Evolutionary conservation across 2,797 vertebrate species (phyloP), one percentile per base, ranked within the genome.

Genomic region (Hypotaenidia okinawae): DNA sequence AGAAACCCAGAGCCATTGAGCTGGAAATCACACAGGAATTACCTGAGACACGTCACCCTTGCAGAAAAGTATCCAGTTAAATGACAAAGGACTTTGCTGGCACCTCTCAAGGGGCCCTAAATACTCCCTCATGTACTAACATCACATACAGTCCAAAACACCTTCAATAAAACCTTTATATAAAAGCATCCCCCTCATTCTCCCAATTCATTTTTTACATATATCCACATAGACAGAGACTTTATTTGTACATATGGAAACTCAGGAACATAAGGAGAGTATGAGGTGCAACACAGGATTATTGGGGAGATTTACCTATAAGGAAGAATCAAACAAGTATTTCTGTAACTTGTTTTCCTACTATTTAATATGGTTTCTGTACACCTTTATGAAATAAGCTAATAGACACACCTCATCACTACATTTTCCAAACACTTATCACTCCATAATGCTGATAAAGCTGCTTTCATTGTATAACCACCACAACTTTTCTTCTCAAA

Each of bases 201-300:
- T 75, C 54, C 35, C 9, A 35, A 41, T 49, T 63, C 5, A 6
- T 32, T 75, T 79, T n/a, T 57, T n/a, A 6, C 8, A 39, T 19
- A 12, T 10, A 66, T 22, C 30, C 3, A 5, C 3, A 13, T 5
- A 6, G 33, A 87, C 6, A 33, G 64, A 68, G 16, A 68, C 5
- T 59, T 39, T 1, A 9, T 2, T 5, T 1, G 5, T 1, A 2
- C 30, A 23, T 30, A 15, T 4, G 13, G 49, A 90, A 74, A 54
- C 18, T 23, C 72, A 54, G 23, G 17, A 84, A 84, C 76, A 67
- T 33, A 87, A 82, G 92, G n/a, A 37, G 10, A 9, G 62, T 32
- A 49, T 4, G 10, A 89, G 17, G 21, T 64, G n/a, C 27, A 67
- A 64, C 13, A 68, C 4, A 11, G 39, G 19, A 47, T 15, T 51